Base-by-base conservation (phyloP, 2,888 invertebrate genomes). In the Callinectes sapidus region DNA sequence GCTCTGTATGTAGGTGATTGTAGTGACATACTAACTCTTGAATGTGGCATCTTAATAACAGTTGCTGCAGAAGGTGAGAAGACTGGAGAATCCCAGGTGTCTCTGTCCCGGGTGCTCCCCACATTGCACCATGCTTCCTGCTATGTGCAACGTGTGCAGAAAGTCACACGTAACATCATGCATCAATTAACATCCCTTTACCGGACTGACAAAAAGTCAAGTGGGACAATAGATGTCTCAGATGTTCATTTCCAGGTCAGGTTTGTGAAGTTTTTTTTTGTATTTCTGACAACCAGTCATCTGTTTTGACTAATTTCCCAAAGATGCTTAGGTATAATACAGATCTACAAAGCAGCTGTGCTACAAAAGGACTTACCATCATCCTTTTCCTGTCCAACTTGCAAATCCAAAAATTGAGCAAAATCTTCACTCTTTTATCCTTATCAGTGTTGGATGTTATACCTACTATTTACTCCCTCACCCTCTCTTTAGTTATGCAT, bases 141-240 rank as follows among this genome's bases (percentile, higher is more conserved):
- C 66, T 93, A 89, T 61, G 88, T 91, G 8, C 77, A 48, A n/a
- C 91, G 94, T 39, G 92, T 89, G 14, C 61, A 88, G 48, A 89
- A 89, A 28, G 93, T 94, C 14, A 61, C 86, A 6, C 89, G 42
- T 48, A 94, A 94, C 87, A 39, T 94, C 18, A 42, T 93, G 42
- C 92, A 92, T 66, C 94, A 94, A 92, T 77, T 94, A 89, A 81
- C 90, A 5, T 91, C 93, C 14, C 94, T 94, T 16, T 92, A 94
- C 89, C 55, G 92, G 1, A 13, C 90, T 16, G 93, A 93, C 6
- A 92, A 77, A 55, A 92, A 89, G 85, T 14, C 71, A 14, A 55
- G 48, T 23, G 92, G 39, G 3, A 16, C 92, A n/a, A 35, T 92
- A 42, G 92, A 92, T 89, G 92, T 92, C 16, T 81, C 92, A 39